phyloP scores from a whole-genome alignment of 1,140 invertebrate genomes.

The Medauroidea extradentata region DNA sequence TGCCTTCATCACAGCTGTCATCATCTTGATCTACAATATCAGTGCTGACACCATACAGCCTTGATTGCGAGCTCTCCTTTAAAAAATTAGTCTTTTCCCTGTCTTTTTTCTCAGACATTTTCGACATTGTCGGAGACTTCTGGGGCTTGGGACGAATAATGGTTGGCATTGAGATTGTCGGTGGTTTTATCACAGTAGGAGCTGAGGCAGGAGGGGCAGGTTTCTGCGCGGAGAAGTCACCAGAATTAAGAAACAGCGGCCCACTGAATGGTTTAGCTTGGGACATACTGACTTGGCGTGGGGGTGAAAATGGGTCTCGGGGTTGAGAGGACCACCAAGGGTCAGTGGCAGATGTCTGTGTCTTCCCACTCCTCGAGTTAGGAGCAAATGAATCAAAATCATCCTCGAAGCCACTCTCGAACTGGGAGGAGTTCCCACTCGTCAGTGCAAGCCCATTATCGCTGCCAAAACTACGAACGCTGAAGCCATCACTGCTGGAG shows the following conservation, averaged over 20 bases:
- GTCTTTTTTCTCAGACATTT: background rate
- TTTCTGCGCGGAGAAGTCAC: constrained; percentile 23
- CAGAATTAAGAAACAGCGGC: too few relatives aligned
- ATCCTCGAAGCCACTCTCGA: constrained; percentile 69
- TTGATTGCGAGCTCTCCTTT: too few relatives aligned
- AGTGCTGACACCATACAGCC: too few relatives aligned
- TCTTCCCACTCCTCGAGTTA: background rate
- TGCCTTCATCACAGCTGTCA: constrained; percentile 8
- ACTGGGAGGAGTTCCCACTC: constrained; percentile 42
- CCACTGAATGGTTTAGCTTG: too few relatives aligned
- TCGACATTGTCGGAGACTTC: constrained; percentile 25
- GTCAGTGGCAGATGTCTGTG: too few relatives aligned
- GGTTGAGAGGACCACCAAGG: background rate
- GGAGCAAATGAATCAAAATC: constrained; percentile 58
- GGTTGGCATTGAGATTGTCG: constrained; percentile 53
- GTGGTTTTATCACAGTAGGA: constrained; percentile 31
- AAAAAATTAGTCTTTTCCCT: too few relatives aligned
- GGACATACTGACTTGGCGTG: constrained; percentile 15
- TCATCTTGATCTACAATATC: background rate
- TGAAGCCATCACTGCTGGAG: constrained; percentile 66
- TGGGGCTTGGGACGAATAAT: constrained; percentile 54
- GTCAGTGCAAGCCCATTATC: constrained; percentile 47
- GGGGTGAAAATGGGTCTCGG: constrained; percentile 46
- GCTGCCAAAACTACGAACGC: constrained; percentile 68
- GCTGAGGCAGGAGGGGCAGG: constrained; percentile 36